These are phyloP conservation scores for Lutraria rhynchaena DNA, from an alignment of 1,140 invertebrate species.

Conservation along the genomic window DNA sequence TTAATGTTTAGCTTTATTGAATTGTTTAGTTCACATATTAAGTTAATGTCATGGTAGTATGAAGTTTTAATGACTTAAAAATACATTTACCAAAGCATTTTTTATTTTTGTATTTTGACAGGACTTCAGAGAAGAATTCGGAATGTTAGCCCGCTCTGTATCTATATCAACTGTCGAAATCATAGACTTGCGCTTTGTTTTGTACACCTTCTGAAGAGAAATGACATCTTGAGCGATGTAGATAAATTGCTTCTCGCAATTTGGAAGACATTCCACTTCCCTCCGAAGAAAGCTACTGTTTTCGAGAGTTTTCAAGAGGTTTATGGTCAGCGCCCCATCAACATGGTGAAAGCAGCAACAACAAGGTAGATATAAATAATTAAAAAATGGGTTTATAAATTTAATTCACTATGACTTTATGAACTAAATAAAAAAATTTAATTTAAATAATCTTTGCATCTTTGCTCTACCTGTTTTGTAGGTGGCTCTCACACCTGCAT, in stretches of 20 bases:
- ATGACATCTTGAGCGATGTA: constrained; percentile 25
- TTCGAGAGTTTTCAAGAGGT: constrained; percentile 45
- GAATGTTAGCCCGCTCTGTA: constrained; percentile 7
- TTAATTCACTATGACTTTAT: too few relatives aligned
- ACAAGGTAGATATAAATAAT: background rate
- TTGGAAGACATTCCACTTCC: constrained; percentile 51
- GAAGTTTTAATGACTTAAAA: too few relatives aligned
- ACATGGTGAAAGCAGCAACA: too few relatives aligned
- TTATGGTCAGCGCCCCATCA: too few relatives aligned
- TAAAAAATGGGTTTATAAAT: background rate
- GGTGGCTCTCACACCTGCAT: constrained; percentile 51
- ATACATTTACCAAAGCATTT: too few relatives aligned
- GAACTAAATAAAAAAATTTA: too few relatives aligned
- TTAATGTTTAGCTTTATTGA: background rate
- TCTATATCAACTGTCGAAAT: constrained; percentile 57
- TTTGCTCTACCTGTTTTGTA: too few relatives aligned
- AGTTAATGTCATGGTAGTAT: too few relatives aligned
- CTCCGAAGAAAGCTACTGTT: constrained; percentile 42
- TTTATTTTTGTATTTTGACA: too few relatives aligned
- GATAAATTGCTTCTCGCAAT: constrained; percentile 40
- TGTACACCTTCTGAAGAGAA: constrained; percentile 48
- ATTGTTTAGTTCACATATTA: too few relatives aligned
- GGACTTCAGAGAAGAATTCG: constrained; percentile 27
- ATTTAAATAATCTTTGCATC: too few relatives aligned
- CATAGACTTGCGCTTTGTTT: constrained; percentile 55